Base-by-base conservation (phyloP, 1,140 invertebrate genomes). In the Drosophila persimilis region DNA sequence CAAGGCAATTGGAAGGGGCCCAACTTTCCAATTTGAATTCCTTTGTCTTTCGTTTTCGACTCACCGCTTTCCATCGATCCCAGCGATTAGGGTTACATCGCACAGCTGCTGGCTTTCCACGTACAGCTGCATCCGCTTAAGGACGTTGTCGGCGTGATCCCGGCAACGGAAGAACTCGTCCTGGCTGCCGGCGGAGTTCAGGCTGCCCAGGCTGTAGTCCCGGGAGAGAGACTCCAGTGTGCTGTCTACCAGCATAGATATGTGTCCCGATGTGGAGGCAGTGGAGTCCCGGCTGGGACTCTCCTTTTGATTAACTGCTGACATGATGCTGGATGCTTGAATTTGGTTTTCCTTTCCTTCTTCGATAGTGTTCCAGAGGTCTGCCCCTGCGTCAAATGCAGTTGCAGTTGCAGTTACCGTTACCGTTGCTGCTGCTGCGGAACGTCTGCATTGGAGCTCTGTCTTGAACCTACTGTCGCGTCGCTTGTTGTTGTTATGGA, bases 71-170 rank as follows among this genome's bases (percentile, higher is more conserved):
- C 93, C 93, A 90, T 93, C 92, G 55, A 91, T 91, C 84, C 94
- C 95, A 71, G 95, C 95, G 79, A 97, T 94, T 17, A 97, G 92
- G 22, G 94, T 94, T 31, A 97, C 94, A 93, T 97, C 96, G 78
- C 95, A 96, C 55, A 97, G 92, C 90, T 96, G 95, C 76, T 96
- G 94, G 63, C 95, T 94, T 76, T 95, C 93, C 55, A 96, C 94
- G 92, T 97, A 97, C 46, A 93, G 92, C 89, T 96, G 95, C 95
- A 98, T 97, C 83, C 95, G 94, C 64, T 94, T 94, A 45, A 98
- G 92, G 84, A 96, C 96, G 24, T 93, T 93, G 86, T 96, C 96
- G 0, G 97, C 95, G 92, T 97, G 96, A 71, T 95, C 95, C 74
- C 94, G 93, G 85, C 95, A 95, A 63, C 94, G 94, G 91, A 96